Evolutionary conservation across 2,797 vertebrate genomes (phyloP), one percentile per base, ranked within the genome.

Genomic region (Danio jaintianensis): DNA sequence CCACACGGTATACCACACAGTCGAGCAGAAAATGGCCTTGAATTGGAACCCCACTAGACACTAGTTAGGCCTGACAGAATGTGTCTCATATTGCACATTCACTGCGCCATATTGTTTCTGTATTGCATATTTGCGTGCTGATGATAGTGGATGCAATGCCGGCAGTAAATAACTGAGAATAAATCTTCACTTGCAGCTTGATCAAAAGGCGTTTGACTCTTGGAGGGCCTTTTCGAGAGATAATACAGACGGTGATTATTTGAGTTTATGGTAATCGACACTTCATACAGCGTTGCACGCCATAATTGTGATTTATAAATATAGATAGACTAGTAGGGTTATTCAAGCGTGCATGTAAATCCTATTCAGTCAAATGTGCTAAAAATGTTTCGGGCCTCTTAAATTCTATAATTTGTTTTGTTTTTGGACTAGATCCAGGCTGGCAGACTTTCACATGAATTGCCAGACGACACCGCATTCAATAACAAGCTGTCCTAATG

Each of bases 371-470:
- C 18, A 18, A 75, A 81, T 62, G 38, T 73, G 62, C 45, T 78
- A 78, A 79, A 74, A 29, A 62, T 78, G 52, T 66, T 66, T 42
- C 16, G 13, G 52, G 50, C 47, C 59, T 68, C 45, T 75, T 84
- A 61, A 66, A 68, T 79, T 79, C 58, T 76, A 52, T 64, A 52
- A 73, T 67, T 82, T 36, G 55, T 62, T 69, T 38, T 75, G 47
- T 56, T 70, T 71, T 79, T 83, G 66, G 48, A 71, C 43, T 75
- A 98, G 97, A 91, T 97, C 97, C 85, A 94, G 97, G 11, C 90
- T 98, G 79, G 96, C 97, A 0, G 97, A 98, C 84, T 98, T 97
- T 92, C 95, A 98, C 81, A 91, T 94, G 91, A 98, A 96, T 86
- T 98, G 97, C 85, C 96, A 95, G 83, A 87, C 93, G 85, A 94